Evolutionary conservation across 2,888 invertebrate species (phyloP).

Genomic region (Desoria tigrina): DNA sequence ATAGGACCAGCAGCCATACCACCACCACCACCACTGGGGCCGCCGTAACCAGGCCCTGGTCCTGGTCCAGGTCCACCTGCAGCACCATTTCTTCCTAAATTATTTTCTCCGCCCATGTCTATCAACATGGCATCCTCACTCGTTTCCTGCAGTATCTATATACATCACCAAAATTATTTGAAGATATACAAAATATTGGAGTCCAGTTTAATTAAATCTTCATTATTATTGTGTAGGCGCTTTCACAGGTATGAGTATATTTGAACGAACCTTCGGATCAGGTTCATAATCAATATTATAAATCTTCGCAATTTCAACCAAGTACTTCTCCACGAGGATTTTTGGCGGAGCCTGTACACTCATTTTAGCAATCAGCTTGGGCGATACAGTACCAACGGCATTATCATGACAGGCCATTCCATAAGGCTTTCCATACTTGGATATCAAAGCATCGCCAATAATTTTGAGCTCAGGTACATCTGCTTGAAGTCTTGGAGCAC

Average conservation of each 20-base stretch:
- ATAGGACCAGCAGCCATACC: slow-evolving; percentile 57
- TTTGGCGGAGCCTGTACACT: slow-evolving; percentile 94
- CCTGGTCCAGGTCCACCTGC: slow-evolving; percentile 50
- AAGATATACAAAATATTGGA: slow-evolving; percentile 18
- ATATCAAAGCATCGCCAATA: slow-evolving; percentile 82
- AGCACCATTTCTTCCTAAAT: slow-evolving; percentile 58
- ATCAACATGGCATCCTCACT: slow-evolving; percentile 66
- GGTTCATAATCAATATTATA: slow-evolving; percentile 94
- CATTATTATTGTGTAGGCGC: no score
- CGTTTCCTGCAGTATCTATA: slow-evolving; percentile 70
- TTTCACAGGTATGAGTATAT: neutral
- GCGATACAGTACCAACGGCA: slow-evolving; percentile 75
- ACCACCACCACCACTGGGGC: slow-evolving; percentile 59
- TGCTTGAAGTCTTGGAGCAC: slow-evolving; percentile 82
- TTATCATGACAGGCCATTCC: slow-evolving; percentile 80
- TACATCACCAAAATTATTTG: slow-evolving; percentile 19
- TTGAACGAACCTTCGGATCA: slow-evolving; percentile 71
- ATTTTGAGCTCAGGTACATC: slow-evolving; percentile 75
- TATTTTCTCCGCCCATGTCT: slow-evolving; percentile 67
- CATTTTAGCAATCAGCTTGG: slow-evolving; percentile 90
- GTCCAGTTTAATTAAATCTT: slow-evolving; percentile 6
- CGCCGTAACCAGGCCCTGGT: slow-evolving; percentile 48
- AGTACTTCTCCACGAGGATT: slow-evolving; percentile 86
- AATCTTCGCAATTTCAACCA: slow-evolving; percentile 94
- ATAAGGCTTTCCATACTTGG: slow-evolving; percentile 93